A percentile compares a stretch with the other conserved stretches of the same genome.
Conservation (phyloP, 37 sponge, comb jelly and placozoan species). For the Petrosia ficiformis region DNA sequence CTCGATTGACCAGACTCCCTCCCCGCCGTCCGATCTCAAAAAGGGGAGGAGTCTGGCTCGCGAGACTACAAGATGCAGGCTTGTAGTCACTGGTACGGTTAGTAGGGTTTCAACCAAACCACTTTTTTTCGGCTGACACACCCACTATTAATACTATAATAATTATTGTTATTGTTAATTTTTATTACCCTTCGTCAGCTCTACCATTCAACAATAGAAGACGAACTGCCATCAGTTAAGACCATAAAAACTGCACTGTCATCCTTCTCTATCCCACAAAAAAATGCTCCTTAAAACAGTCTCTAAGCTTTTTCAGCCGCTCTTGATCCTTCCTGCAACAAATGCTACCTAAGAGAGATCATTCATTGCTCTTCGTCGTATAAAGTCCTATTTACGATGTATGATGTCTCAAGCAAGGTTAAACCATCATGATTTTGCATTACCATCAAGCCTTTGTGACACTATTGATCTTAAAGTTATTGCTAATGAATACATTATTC, state of each 20-base stretch:
- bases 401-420: slow-evolving; percentile 67
- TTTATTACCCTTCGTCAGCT: too few species aligned
- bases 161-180: too few species aligned
- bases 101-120: too few species aligned
- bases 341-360: slow-evolving; percentile 70
- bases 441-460: slow-evolving; percentile 58
- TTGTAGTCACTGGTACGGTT: too few species aligned
- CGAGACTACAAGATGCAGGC: too few species aligned
- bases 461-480: slow-evolving; percentile 32
- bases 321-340: slow-evolving; percentile 67
- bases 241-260: slow-evolving; percentile 23
- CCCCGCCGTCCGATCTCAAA: too few species aligned
- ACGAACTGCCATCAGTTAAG: slow-evolving; percentile 13
- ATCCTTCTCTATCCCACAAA: slow-evolving; percentile 12
- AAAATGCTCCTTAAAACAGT: too few species aligned
- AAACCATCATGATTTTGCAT: slow-evolving; percentile 65
- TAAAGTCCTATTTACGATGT: slow-evolving; percentile 67
- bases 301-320: slow-evolving; percentile 53
- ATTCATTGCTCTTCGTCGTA: slow-evolving; percentile 68
- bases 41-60: too few species aligned
- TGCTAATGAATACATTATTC: slow-evolving; percentile 50
- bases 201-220: too few species aligned
- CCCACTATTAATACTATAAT: too few species aligned
- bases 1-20: too few species aligned
- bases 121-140: too few species aligned